Conservation (phyloP, 2,888 invertebrate species). For the Chymomyza procnemis region DNA sequence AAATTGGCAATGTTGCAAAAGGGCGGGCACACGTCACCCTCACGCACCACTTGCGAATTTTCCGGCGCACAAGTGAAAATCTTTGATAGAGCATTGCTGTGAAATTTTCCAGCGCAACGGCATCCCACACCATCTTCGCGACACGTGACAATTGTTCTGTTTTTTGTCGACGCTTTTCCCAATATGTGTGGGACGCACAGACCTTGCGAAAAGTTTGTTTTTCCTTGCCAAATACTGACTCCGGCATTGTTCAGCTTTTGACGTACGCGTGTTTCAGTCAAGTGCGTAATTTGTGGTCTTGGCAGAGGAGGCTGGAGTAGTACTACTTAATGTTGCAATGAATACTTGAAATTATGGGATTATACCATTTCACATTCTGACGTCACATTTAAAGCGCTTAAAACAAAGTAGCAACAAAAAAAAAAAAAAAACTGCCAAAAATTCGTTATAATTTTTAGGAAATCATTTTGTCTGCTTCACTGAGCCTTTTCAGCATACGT, state of each 20-base stretch:
- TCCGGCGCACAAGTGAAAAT: slow-evolving; percentile 58
- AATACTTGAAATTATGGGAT: background rate
- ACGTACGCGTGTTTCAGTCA: slow-evolving; percentile 52
- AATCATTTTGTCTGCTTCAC: slow-evolving; percentile 68
- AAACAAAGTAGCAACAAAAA: background rate
- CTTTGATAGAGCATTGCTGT: slow-evolving; percentile 51
- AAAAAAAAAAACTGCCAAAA: slow-evolving; percentile 26
- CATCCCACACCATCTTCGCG: slow-evolving; percentile 34
- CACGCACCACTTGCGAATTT: slow-evolving; percentile 46
- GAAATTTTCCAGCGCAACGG: slow-evolving; percentile 52
- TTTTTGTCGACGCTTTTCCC: slow-evolving; percentile 18
- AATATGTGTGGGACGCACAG: background rate
- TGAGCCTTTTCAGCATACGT: slow-evolving; percentile 55
- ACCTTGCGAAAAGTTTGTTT: slow-evolving; percentile 48
- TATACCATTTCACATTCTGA: background rate
- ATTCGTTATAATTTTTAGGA: slow-evolving; percentile 51
- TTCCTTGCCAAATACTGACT: slow-evolving; percentile 29
- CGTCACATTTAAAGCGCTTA: background rate
- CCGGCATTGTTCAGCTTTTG: slow-evolving; percentile 26
- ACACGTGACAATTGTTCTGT: slow-evolving; percentile 70
- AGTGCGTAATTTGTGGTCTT: slow-evolving; percentile 65
- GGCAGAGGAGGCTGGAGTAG: background rate
- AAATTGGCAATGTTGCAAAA: slow-evolving; percentile 43
- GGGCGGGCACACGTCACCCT: slow-evolving; percentile 12
- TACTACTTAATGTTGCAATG: background rate